Evolutionary conservation across 2,888 invertebrate genomes (phyloP).

Genomic region (Sisyra terminalis): DNA sequence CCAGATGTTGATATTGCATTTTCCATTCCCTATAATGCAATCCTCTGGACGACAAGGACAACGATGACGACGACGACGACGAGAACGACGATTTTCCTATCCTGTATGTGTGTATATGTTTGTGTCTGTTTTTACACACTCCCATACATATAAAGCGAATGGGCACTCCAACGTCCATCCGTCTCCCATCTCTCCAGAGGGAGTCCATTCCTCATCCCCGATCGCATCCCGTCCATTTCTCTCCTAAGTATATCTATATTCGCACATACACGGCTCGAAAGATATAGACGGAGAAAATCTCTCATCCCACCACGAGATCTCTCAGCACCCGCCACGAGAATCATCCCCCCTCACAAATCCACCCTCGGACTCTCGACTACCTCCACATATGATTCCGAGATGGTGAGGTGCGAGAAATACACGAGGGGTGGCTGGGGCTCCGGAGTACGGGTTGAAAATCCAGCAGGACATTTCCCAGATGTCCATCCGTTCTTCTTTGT

Average conservation of each 20-base stretch:
- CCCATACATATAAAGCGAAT: not conserved
- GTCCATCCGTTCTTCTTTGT: slow-evolving; percentile 3
- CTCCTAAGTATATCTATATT: no score
- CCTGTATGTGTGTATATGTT: not conserved
- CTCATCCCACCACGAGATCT: not conserved
- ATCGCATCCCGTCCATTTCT: no score
- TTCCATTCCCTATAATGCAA: slow-evolving; percentile 32
- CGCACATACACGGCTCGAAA: no score
- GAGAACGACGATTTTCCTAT: no score
- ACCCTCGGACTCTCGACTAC: no score
- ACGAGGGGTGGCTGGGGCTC: not conserved
- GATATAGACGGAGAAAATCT: no score
- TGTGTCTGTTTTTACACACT: not conserved
- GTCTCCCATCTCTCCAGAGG: no score
- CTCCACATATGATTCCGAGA: not conserved
- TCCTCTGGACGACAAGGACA: slow-evolving; percentile 9
- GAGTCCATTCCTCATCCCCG: no score
- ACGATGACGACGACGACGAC: not conserved
- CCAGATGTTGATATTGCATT: slow-evolving; percentile 26
- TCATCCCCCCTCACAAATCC: not conserved
- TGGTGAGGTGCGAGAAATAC: not conserved
- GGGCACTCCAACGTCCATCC: not conserved
- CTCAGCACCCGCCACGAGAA: not conserved
- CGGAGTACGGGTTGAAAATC: not conserved
- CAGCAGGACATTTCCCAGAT: slow-evolving; percentile 8